Evolutionary conservation across 2,113 vertebrate genomes (phyloP).

Genomic region (Colistium nudipinnis): DNA sequence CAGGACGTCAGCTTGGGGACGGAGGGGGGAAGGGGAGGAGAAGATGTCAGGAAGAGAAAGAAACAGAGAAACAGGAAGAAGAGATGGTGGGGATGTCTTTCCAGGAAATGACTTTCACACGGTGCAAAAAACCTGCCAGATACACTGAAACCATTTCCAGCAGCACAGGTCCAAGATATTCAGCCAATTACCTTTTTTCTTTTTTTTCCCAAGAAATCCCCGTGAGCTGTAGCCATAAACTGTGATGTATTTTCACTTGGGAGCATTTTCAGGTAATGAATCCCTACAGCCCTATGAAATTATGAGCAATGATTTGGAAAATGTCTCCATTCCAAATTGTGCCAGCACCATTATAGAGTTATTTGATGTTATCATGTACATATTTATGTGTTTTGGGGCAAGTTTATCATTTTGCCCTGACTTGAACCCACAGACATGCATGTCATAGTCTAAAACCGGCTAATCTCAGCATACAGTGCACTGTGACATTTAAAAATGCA

Average conservation of each 20-base stretch:
- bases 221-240: constrained; percentile 33
- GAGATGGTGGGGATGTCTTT: constrained; percentile 55
- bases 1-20: neutral
- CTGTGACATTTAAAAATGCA: neutral
- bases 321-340: constrained; percentile 33
- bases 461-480: constrained; percentile 5
- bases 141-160: constrained; percentile 51
- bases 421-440: constrained; percentile 26
- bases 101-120: constrained; percentile 72
- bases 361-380: constrained; percentile 29
- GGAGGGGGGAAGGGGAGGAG: neutral
- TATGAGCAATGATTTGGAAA: constrained; percentile 63
- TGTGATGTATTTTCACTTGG: constrained; percentile 38
- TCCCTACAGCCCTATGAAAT: constrained; percentile 61
- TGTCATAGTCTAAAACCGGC: constrained; percentile 16
- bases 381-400: constrained; percentile 28
- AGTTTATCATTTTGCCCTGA: constrained; percentile 8
- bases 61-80: constrained; percentile 42
- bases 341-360: constrained; percentile 30
- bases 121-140: constrained; percentile 58
- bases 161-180: constrained; percentile 34
- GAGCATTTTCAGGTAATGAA: constrained; percentile 60
- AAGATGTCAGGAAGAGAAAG: neutral
- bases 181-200: constrained; percentile 48
- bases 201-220: constrained; percentile 36